These are phyloP conservation scores for Cantharis nigra DNA, from an alignment of 2,888 invertebrate species.

Conservation along the genomic window DNA sequence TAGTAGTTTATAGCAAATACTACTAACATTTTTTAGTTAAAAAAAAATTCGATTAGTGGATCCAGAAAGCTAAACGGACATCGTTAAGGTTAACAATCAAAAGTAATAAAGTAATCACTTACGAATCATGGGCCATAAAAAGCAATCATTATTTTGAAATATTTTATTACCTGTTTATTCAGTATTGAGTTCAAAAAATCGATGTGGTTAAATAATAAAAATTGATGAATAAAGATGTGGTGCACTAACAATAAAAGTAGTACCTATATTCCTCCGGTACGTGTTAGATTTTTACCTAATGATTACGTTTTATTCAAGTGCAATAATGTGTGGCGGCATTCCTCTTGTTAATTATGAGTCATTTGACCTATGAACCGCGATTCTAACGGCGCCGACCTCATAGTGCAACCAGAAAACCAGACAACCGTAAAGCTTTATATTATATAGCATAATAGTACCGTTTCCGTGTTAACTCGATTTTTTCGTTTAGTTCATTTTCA, in stretches of 20 bases:
- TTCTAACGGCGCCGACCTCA: slow-evolving; percentile 37
- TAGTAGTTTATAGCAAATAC: background rate
- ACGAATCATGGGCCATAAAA: background rate
- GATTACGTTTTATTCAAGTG: slow-evolving; percentile 41
- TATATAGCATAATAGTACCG: slow-evolving; percentile 4
- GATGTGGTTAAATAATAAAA: background rate
- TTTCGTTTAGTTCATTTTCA: background rate
- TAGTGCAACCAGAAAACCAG: slow-evolving; percentile 27
- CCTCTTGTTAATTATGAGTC: slow-evolving; percentile 45
- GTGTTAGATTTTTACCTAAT: slow-evolving; percentile 29
- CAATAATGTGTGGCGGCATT: slow-evolving; percentile 39
- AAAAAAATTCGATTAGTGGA: too few relatives aligned
- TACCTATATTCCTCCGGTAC: slow-evolving; percentile 11
- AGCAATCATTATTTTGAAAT: background rate
- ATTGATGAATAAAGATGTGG: background rate
- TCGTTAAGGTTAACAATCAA: background rate
- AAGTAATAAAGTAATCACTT: background rate
- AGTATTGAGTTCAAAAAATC: background rate
- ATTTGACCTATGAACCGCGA: slow-evolving; percentile 42
- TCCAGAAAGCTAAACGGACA: background rate
- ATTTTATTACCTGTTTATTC: background rate
- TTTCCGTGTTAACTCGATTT: slow-evolving; percentile 12
- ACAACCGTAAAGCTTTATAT: slow-evolving; percentile 23
- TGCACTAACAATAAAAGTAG: slow-evolving; percentile 15
- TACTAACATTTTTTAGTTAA: too few relatives aligned